Conservation (phyloP, 2,797 vertebrate genomes). For the Anomalospiza imberbis region DNA sequence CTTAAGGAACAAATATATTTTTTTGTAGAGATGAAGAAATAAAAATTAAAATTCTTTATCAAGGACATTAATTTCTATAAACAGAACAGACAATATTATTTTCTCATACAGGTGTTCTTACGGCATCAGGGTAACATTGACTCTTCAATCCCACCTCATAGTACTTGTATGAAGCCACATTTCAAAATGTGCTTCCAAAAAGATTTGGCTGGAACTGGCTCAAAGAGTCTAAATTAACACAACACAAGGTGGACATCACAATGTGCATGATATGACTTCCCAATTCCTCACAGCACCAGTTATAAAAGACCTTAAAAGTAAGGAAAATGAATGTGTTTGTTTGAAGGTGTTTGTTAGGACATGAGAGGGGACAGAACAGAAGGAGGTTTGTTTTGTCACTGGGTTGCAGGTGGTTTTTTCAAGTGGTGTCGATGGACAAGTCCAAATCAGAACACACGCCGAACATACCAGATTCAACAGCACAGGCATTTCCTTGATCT, state of each 20-base stretch:
- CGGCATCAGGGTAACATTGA: not conserved
- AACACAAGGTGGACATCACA: rapidly evolving
- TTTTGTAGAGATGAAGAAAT: not conserved
- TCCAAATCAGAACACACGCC: not conserved
- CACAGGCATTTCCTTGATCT: constrained; percentile 69
- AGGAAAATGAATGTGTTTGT: not conserved
- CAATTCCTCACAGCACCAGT: not conserved
- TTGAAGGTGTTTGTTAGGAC: not conserved
- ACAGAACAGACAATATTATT: not conserved
- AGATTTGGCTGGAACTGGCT: not conserved
- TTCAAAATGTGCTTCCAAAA: not conserved
- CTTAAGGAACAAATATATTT: not conserved
- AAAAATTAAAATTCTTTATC: not conserved
- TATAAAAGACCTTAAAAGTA: not conserved
- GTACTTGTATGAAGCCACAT: not conserved
- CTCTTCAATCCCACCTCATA: not conserved
- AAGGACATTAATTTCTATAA: not conserved
- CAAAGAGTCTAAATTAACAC: not conserved
- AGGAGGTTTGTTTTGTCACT: not conserved
- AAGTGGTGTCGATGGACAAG: not conserved
- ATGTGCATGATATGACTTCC: not conserved
- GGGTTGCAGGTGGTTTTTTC: not conserved
- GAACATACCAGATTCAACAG: constrained; percentile 78
- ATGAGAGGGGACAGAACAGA: not conserved
- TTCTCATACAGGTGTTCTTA: not conserved